phyloP scores from a whole-genome alignment of 1,140 invertebrate genomes.

The Brachionus sp. region DNA sequence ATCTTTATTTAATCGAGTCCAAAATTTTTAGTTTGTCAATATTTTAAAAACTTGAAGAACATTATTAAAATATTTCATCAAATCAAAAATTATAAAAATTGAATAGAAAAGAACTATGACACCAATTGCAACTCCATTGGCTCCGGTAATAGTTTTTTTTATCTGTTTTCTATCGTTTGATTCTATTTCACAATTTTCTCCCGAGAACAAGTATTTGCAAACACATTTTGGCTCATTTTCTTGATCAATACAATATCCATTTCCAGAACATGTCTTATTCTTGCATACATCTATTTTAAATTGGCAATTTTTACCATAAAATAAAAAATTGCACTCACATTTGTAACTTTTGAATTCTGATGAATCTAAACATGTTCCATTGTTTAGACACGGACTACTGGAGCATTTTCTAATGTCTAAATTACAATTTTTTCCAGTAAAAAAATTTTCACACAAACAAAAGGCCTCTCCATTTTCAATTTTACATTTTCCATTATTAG shows the following conservation, averaged over 20 bases:
- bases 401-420: not conserved
- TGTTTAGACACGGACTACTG: slow-evolving; percentile 12
- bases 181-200: slow-evolving; percentile 34
- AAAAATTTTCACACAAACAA: slow-evolving; percentile 22
- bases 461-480: not conserved
- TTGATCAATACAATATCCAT: slow-evolving; percentile 6
- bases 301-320: slow-evolving; percentile 3
- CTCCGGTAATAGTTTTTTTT: not conserved
- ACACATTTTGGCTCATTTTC: not conserved
- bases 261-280: not conserved
- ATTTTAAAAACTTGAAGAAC: not conserved
- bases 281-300: slow-evolving; percentile 7
- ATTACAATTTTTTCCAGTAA: not conserved
- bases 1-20: not conserved
- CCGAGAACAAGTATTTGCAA: not conserved
- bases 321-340: not conserved
- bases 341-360: not conserved
- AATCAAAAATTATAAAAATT: not conserved
- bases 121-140: not conserved
- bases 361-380: not conserved
- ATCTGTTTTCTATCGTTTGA: not conserved
- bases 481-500: slow-evolving; percentile 5
- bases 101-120: not conserved
- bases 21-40: not conserved
- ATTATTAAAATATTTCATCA: not conserved